These are phyloP conservation scores for Cephalotes varians DNA, from an alignment of 2,888 invertebrate genomes.

Conservation along the genomic window DNA sequence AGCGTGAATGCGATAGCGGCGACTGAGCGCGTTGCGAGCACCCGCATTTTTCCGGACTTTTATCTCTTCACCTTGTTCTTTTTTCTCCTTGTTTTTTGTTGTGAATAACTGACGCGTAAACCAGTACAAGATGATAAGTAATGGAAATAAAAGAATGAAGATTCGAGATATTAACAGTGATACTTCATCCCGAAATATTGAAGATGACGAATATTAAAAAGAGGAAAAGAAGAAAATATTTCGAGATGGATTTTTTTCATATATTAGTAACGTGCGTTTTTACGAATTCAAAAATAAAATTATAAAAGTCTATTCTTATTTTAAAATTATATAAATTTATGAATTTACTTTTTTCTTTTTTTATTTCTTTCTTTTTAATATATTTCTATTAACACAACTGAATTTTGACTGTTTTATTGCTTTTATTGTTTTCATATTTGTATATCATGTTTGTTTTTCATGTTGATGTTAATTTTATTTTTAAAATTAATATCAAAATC, in stretches of 20 bases:
- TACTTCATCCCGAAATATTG: neutral
- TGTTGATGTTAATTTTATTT: neutral
- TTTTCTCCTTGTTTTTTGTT: neutral
- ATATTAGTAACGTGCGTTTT: neutral
- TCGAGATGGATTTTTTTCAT: neutral
- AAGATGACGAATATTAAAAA: neutral
- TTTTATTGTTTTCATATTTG: neutral
- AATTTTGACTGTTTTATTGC: neutral
- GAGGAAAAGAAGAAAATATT: neutral
- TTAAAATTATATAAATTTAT: neutral
- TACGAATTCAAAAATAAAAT: neutral
- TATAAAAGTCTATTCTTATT: neutral
- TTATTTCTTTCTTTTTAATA: neutral
- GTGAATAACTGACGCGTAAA: neutral
- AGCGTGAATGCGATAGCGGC: slow-evolving; percentile 4
- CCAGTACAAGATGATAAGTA: neutral
- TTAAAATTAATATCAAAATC: too few relatives aligned
- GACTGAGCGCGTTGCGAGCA: neutral
- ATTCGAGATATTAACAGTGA: neutral
- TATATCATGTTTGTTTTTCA: neutral
- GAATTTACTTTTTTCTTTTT: neutral
- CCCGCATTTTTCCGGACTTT: slow-evolving; percentile 3
- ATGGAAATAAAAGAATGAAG: neutral
- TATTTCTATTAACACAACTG: neutral
- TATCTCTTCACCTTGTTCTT: neutral